Percentiles rank a stretch among this genome's conserved stretches.
Conservation (phyloP, 1,140 invertebrate species). For the Agrilus planipennis region DNA sequence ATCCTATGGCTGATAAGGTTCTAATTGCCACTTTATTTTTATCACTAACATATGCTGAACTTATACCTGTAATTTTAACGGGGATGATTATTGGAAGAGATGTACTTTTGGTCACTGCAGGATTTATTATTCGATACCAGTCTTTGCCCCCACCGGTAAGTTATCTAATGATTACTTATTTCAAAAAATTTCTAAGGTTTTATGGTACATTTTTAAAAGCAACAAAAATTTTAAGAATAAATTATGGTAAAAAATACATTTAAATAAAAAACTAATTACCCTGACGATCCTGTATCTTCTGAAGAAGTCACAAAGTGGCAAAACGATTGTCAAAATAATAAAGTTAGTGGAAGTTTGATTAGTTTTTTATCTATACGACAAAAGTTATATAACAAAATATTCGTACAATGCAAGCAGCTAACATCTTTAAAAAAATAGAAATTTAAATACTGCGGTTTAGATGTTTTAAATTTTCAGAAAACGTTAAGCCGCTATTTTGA, state of each 20-base stretch:
- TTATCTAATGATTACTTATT: conserved; percentile 14
- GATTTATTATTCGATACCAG: conserved; percentile 80
- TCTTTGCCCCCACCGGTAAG: conserved; percentile 79
- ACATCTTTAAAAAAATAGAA: too few relatives aligned
- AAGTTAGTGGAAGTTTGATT: conserved; percentile 1
- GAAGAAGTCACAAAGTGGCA: too few relatives aligned
- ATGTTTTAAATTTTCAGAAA: conserved; percentile 58
- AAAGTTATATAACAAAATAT: too few relatives aligned
- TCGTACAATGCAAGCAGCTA: too few relatives aligned
- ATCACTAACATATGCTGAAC: conserved; percentile 67
- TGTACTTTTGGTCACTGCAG: conserved; percentile 64
- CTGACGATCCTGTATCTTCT: too few relatives aligned
- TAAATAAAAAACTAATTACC: too few relatives aligned
- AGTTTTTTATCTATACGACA: neutral
- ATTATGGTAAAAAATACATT: too few relatives aligned
- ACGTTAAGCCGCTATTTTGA: conserved; percentile 85
- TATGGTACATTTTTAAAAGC: conserved; percentile 4
- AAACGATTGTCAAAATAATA: too few relatives aligned
- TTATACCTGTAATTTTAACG: conserved; percentile 81
- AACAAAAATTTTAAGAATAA: neutral
- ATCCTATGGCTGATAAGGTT: conserved; percentile 96
- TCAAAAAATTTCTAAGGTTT: conserved; percentile 7
- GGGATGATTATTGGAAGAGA: conserved; percentile 75
- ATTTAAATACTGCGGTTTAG: too few relatives aligned
- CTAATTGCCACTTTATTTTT: conserved; percentile 81